Evolutionary conservation across 2,797 vertebrate species (phyloP).

Genomic region (Megaceryle alcyon): DNA sequence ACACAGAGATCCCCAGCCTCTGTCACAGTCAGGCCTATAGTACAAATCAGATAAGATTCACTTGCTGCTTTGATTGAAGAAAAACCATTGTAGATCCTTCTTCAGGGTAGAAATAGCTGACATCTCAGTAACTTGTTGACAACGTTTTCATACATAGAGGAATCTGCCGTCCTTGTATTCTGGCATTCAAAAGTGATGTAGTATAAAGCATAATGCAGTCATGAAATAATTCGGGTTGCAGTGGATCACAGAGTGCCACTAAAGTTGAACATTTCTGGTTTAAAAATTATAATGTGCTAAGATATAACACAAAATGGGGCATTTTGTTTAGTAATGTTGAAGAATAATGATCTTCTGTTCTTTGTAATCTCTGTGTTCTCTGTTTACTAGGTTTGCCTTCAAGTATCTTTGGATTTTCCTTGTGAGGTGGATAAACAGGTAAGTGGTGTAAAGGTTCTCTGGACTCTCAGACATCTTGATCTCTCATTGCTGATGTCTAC

Average conservation of each 20-base stretch:
- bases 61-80: neutral
- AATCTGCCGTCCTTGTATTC: neutral
- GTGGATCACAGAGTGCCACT: neutral
- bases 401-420: slow-evolving; percentile 45
- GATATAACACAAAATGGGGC: neutral
- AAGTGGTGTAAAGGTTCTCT: neutral
- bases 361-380: neutral
- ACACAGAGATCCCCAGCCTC: neutral
- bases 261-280: neutral
- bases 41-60: neutral
- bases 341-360: neutral
- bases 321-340: neutral
- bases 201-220: neutral
- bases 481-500: neutral
- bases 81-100: neutral
- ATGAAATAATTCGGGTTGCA: neutral
- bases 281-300: neutral
- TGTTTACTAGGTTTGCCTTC: slow-evolving; percentile 34
- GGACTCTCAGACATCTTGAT: neutral
- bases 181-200: neutral
- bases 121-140: neutral
- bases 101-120: neutral
- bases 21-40: neutral
- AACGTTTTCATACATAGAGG: neutral
- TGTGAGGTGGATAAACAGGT: slow-evolving; percentile 35